Percentiles rank a stretch among this genome's conserved stretches.
Conservation (phyloP, 2,113 vertebrate genomes). For the Pipra filicauda region DNA sequence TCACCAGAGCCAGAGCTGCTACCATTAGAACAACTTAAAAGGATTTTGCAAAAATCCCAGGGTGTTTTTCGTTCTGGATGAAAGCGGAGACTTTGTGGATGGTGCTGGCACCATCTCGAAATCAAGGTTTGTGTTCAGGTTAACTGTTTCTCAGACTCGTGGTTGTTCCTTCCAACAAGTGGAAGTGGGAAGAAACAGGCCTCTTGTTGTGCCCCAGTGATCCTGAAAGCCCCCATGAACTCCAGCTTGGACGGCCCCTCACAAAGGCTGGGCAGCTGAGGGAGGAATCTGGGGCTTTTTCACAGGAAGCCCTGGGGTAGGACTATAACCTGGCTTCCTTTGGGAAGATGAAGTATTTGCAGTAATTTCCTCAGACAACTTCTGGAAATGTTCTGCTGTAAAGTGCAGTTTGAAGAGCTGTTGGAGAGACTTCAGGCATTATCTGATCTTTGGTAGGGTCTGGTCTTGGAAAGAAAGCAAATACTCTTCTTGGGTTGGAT, state of each 20-base stretch:
- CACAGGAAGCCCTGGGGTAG: background rate
- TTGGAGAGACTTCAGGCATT: background rate
- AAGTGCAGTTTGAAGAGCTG: background rate
- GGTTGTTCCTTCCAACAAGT: conserved; percentile 16
- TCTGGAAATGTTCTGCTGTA: background rate
- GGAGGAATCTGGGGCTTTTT: background rate
- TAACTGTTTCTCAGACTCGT: conserved; percentile 34
- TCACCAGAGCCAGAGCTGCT: conserved; percentile 38
- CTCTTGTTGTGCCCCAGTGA: background rate
- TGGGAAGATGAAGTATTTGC: background rate
- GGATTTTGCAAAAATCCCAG: conserved; percentile 54
- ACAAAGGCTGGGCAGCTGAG: background rate
- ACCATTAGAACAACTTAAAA: conserved; percentile 60
- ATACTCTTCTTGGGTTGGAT: background rate
- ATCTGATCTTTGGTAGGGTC: background rate
- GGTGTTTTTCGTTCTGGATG: conserved; percentile 38
- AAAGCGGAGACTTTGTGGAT: background rate
- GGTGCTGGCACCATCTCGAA: background rate
- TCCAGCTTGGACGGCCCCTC: background rate
- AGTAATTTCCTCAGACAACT: background rate
- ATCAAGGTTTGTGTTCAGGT: background rate
- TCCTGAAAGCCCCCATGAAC: background rate
- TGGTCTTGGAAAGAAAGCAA: background rate
- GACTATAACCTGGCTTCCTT: background rate
- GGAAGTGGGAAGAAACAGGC: background rate